A percentile compares a stretch with the other conserved stretches of the same genome.
Evolutionary conservation across 2,797 vertebrate genomes (phyloP).

Genomic region (Poeciliopsis gracilis): DNA sequence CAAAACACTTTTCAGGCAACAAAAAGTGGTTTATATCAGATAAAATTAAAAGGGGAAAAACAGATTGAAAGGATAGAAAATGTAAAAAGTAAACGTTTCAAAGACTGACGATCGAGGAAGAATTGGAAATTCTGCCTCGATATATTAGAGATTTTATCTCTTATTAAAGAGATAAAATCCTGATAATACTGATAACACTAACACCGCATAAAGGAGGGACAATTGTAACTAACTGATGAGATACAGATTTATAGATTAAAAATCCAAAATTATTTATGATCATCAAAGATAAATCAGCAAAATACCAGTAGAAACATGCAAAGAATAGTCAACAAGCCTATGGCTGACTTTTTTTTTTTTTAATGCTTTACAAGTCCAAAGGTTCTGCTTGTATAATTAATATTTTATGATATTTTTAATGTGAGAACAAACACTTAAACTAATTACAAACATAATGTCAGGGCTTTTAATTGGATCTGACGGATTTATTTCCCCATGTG

Average conservation of each 20-base stretch:
- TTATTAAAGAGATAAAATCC: not conserved
- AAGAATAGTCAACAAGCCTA: not conserved
- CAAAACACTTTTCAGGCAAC: not conserved
- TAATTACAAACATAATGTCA: not conserved
- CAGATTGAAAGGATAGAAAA: not conserved
- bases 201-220: not conserved
- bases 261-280: not conserved
- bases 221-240: not conserved
- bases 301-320: not conserved
- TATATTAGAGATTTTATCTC: no score
- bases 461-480: not conserved
- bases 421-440: not conserved
- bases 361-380: not conserved
- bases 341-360: not conserved
- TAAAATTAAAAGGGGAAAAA: not conserved
- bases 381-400: not conserved
- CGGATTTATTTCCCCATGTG: not conserved
- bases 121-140: not conserved
- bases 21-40: not conserved
- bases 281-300: not conserved
- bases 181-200: not conserved
- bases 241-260: not conserved
- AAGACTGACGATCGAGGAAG: not conserved
- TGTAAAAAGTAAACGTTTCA: not conserved
- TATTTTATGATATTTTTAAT: not conserved